Evolutionary conservation across 2,888 invertebrate genomes (phyloP), one percentile per base, ranked within the genome.

Genomic region (Desoria tigrina): DNA sequence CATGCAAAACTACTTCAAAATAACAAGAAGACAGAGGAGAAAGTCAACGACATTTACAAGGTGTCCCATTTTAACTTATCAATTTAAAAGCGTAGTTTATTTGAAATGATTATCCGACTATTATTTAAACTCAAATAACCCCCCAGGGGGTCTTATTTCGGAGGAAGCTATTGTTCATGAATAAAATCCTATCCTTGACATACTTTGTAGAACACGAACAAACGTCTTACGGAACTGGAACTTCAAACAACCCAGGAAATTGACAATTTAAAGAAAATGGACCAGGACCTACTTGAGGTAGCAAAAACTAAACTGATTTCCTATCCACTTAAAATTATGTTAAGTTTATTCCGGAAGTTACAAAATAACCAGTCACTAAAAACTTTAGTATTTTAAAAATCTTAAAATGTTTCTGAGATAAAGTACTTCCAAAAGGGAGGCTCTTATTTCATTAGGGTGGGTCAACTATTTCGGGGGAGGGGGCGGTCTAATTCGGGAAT

Each of bases 1-100:
- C 37, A 53, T 45, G 58, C 54, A 14, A 66, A 66, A 27, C 1
- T 71, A 49, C 61, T 65, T 37, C 55, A 68, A 18, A 54, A 64
- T 14, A 45, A 59, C 27, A 45, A 32, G 26, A 32, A 55, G 7
- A 42, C 66, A 14, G 66, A 62, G 0, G 68, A 68, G 27, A 69
- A 67, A 58, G 53, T 72, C 51, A 54, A 58, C 18, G 55, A 54
- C 0, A 64, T 65, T 11, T 60, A 64, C 9, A 55, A 55, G 55
- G 55, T 55, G 9, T 7, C 32, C 32, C 32, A 4, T 32, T 32
- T n/a, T n/a, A n/a, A n/a, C n/a, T n/a, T n/a, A n/a, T n/a, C n/a
- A n/a, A n/a, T n/a, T n/a, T n/a, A n/a, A n/a, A n/a, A n/a, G n/a
- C n/a, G n/a, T n/a, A n/a, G n/a, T n/a, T n/a, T n/a, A n/a, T n/a